Base-by-base conservation (phyloP, 35 echinoderm and acorn worm species). In the Amphiura filiformis region DNA sequence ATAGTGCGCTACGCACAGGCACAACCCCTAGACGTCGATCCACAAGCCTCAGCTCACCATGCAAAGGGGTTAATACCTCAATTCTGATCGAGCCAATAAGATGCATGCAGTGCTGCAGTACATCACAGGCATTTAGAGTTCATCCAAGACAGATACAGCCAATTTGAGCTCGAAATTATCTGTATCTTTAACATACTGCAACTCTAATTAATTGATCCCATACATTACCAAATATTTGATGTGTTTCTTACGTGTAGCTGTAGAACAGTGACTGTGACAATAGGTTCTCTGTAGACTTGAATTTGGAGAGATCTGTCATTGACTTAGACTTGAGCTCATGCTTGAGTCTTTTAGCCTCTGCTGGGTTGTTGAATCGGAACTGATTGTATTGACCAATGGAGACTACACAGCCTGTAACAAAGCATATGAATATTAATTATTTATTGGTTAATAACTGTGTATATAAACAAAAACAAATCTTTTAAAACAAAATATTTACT, bases 321-420 rank as follows among this genome's bases (percentile, higher is more conserved):
- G 93, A 91, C 57, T 84, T 92, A 7, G 92, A 97, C 41, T 99
- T 95, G 13, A 91, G 78, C 64, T 95, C 93, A 9, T 79, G 86
- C 18, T 90, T 56, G 40, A 99, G 87, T 34, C 96, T 56, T 38
- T 91, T 84, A 18, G 96, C 96, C 15, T 99, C 96, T 31, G 90
- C 93, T 13, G 96, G 90, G 52, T 99, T 93, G 76, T 99, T 99
- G 87, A 99, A 99, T 1, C 96, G 86, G 57, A 99, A 94, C n/a
- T 94, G 89, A 49, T 98, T 94, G 41, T 85, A 95, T 41, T 94
- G 88, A 40, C 96, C 96, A 36, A 99, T 88, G 39, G 89, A 92
- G 0, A 99, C 90, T 52, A 99, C 38, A 85, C 93, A 99, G 65
- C 96, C 96, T 99, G 78, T 36, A 78, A 32, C 83, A 78, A 49